Conservation (phyloP, 2,888 invertebrate genomes). For the Anagyrus pseudococci region DNA sequence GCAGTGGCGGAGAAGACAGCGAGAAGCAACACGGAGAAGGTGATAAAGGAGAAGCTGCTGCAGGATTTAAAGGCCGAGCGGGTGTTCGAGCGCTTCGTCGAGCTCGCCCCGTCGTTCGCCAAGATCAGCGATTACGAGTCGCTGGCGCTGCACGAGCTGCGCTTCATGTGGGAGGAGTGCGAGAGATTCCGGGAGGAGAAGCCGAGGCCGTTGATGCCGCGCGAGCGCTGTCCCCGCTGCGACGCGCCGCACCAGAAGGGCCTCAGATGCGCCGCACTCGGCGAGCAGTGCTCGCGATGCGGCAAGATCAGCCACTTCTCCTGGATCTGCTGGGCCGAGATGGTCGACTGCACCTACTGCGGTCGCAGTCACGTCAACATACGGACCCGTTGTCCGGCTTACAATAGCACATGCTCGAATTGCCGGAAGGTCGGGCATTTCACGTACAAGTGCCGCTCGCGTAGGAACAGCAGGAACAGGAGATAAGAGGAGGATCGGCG, state of each 20-base stretch:
- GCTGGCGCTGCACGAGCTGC: slow-evolving; percentile 15
- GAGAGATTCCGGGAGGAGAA: background rate
- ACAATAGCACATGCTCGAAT: slow-evolving; percentile 7
- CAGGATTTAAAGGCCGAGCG: slow-evolving; percentile 13
- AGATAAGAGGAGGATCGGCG: too few species aligned
- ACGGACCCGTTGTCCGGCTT: slow-evolving; percentile 18
- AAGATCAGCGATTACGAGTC: slow-evolving; percentile 17
- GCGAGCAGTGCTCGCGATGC: slow-evolving; percentile 27
- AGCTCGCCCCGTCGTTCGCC: slow-evolving; percentile 3
- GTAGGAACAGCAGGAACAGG: slow-evolving; percentile 11
- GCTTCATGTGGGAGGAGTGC: slow-evolving; percentile 26
- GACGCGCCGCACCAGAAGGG: background rate
- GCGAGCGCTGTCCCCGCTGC: slow-evolving; percentile 1
- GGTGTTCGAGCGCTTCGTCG: slow-evolving; percentile 11
- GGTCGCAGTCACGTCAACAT: slow-evolving; percentile 17
- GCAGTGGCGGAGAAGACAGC: slow-evolving; percentile 19
- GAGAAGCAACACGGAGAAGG: slow-evolving; percentile 9
- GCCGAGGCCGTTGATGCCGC: background rate
- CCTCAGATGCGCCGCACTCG: slow-evolving; percentile 3
- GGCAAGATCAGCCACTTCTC: slow-evolving; percentile 27
- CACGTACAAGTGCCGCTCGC: slow-evolving; percentile 8
- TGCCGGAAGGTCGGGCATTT: slow-evolving; percentile 23
- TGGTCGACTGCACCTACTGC: slow-evolving; percentile 19
- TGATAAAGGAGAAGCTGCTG: slow-evolving; percentile 27
- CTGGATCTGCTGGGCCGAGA: slow-evolving; percentile 20